Percentiles rank a stretch among this genome's conserved stretches.
Conservation (phyloP, 2,888 invertebrate genomes). For the Nowickia ferox region DNA sequence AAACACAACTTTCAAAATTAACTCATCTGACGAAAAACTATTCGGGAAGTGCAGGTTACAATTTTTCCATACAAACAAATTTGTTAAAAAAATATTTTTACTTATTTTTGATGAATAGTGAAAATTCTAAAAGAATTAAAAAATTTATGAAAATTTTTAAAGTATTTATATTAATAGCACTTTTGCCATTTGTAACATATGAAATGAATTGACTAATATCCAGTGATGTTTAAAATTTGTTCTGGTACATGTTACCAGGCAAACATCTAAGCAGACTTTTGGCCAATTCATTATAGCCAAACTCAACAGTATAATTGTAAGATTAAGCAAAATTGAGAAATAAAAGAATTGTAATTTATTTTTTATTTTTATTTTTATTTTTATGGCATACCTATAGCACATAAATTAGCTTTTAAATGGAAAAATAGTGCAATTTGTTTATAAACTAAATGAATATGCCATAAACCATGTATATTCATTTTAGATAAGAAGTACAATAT, state of each 20-base stretch:
- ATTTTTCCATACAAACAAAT: background rate
- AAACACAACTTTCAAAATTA: background rate
- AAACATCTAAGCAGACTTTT: background rate
- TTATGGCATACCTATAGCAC: slow-evolving; percentile 57
- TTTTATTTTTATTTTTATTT: slow-evolving; percentile 69
- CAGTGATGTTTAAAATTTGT: background rate
- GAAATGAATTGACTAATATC: background rate
- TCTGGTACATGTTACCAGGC: slow-evolving; percentile 24
- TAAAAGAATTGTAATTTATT: slow-evolving; percentile 64
- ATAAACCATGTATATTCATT: slow-evolving; percentile 66
- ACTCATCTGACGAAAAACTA: background rate
- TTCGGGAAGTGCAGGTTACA: slow-evolving; percentile 29
- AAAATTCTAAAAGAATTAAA: background rate
- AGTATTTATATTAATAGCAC: background rate
- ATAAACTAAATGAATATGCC: slow-evolving; percentile 63
- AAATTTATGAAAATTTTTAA: background rate
- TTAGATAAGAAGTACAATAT: slow-evolving; percentile 65
- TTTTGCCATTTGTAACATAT: background rate
- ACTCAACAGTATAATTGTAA: slow-evolving; percentile 23
- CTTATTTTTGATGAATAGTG: background rate
- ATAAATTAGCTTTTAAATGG: slow-evolving; percentile 72
- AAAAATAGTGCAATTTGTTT: slow-evolving; percentile 73
- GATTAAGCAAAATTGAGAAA: slow-evolving; percentile 11
- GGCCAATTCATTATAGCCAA: slow-evolving; percentile 17
- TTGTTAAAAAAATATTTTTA: background rate